Base-by-base conservation (phyloP, 2,888 invertebrate genomes). In the Papilio gigon region DNA sequence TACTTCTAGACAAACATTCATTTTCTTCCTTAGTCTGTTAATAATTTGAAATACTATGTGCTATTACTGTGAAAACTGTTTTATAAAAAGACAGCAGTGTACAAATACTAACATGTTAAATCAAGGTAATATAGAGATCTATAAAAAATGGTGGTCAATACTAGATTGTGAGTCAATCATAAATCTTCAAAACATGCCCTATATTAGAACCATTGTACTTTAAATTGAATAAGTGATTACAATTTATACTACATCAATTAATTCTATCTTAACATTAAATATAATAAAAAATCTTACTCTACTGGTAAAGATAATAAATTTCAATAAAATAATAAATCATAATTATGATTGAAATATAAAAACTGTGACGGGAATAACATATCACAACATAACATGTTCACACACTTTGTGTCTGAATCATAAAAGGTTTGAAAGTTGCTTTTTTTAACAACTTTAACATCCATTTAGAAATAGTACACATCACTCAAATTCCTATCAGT, bases 181-280 rank as follows among this genome's bases (percentile, higher is more conserved):
- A 47, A 56, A 20, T n/a, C 4, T 61, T 67, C 27, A 66, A 53
- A 65, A 50, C 30, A 20, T 37, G 59, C 12, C 35, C 27, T 37
- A 70, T 50, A 59, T 70, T 73, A 76, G 73, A 74, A 70, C 76
- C 76, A 76, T 81, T 81, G 81, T 83, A 83, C 82, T 79, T 77
- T 73, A 76, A 68, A 78, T 80, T 81, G 78, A 80, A 81, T 78
- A 76, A 72, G 74, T 77, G 66, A 70, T 65, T 60, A 47, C 8
- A 25, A 53, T 37, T 50, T 37, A 53, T 3, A 25, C 53, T 53
- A 25, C 12, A 5, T 50, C 42, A 22, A 53, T 40, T 56, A 53
- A 30, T 33, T 50, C 27, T 6, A 40, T 33, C 9, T 44, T 58
- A 66, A 44, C 17, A 35, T n/a, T 47, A 59, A 12, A 37, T 47